Conservation (phyloP, 2,797 vertebrate species). For the Galaxias olidus region DNA sequence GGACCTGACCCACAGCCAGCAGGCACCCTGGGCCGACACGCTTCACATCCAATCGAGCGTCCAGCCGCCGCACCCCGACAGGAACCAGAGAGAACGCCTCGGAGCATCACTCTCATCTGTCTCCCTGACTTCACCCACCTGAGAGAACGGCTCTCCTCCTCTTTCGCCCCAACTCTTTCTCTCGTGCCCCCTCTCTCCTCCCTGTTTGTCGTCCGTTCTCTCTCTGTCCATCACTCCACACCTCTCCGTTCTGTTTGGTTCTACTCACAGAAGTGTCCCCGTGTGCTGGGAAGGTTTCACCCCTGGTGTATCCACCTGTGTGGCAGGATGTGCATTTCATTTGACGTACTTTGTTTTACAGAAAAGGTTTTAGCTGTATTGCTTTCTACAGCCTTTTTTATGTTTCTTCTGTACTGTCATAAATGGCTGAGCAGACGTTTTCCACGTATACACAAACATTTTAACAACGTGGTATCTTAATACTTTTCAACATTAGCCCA, state of each 20-base stretch:
- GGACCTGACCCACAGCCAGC: conserved; percentile 57
- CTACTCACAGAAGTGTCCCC: background rate
- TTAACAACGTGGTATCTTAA: background rate
- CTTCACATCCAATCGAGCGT: conserved; percentile 59
- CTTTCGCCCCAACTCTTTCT: conserved; percentile 12
- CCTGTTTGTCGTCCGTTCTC: background rate
- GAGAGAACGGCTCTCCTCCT: conserved; percentile 2
- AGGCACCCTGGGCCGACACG: conserved; percentile 38
- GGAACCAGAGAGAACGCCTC: conserved; percentile 57
- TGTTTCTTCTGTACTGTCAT: too few species aligned
- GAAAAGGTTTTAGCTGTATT: too few species aligned
- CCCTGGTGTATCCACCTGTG: too few species aligned
- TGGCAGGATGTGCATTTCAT: too few species aligned
- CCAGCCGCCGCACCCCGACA: conserved; percentile 35
- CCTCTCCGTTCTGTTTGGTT: background rate
- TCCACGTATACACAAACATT: background rate
- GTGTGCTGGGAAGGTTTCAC: too few species aligned
- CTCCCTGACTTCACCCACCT: conserved; percentile 27
- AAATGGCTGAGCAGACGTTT: too few species aligned
- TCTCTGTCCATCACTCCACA: background rate
- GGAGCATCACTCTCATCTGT: conserved; percentile 59
- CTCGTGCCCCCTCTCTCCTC: background rate
- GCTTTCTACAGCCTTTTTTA: too few species aligned
- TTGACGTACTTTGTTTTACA: too few species aligned
- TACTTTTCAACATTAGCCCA: background rate